A percentile compares a stretch with the other conserved stretches of the same genome.
Conservation (phyloP, 2,888 invertebrate genomes). For the Sclerodermus sp. region DNA sequence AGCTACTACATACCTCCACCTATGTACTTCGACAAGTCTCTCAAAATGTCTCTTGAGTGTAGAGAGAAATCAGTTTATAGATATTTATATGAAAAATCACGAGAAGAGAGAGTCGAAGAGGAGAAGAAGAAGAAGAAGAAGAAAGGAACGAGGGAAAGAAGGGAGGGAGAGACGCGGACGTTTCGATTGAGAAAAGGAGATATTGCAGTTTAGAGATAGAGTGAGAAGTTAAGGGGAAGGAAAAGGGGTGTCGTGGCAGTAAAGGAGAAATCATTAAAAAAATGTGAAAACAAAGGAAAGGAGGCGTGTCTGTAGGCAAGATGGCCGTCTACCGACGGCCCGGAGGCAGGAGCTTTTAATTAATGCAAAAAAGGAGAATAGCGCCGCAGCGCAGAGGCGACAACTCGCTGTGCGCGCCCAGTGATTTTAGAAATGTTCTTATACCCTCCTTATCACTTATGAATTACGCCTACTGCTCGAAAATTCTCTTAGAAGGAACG, state of each 20-base stretch:
- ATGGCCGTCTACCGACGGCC: constrained; percentile 51
- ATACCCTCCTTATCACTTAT: not conserved
- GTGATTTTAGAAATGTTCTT: not conserved
- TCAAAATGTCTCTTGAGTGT: no score
- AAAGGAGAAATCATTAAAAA: constrained; percentile 53
- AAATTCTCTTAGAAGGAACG: no score
- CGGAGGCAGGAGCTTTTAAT: constrained; percentile 55
- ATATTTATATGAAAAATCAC: no score
- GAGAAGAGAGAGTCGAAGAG: constrained; percentile 8
- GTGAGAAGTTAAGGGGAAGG: constrained; percentile 11
- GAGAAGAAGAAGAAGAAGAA: not conserved
- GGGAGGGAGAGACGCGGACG: not conserved
- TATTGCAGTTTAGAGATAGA: not conserved
- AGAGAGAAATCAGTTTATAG: no score
- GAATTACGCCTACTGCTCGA: not conserved
- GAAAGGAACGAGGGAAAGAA: not conserved
- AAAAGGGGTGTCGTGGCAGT: constrained; percentile 18
- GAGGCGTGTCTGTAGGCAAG: constrained; percentile 55
- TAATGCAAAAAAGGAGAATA: constrained; percentile 45
- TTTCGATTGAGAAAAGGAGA: not conserved
- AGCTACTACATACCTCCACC: no score
- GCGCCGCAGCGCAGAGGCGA: constrained; percentile 8
- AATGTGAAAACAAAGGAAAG: constrained; percentile 52
- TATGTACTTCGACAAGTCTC: no score
- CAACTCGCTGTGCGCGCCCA: constrained; percentile 5